phyloP scores from a whole-genome alignment of 2,113 vertebrate genomes.

The Ginglymostoma cirratum region DNA sequence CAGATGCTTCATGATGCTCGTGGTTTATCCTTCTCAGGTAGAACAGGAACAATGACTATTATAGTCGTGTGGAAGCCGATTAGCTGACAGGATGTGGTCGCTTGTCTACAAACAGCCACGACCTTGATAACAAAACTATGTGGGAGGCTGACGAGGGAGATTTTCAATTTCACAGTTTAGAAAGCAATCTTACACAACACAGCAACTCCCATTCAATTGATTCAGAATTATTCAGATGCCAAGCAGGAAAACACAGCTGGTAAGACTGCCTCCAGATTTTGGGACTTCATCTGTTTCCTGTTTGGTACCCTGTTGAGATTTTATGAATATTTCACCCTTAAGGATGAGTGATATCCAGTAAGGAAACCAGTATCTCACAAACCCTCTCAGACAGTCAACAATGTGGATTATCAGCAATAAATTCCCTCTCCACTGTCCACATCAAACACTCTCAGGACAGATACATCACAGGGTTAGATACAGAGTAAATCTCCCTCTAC shows the following conservation, averaged over 20 bases:
- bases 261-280: not conserved
- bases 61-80: not conserved
- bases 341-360: not conserved
- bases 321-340: not conserved
- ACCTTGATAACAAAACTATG: not conserved
- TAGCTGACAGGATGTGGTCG: conserved; percentile 21
- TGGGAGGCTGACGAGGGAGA: not conserved
- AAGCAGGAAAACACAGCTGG: not conserved
- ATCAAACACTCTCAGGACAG: not conserved
- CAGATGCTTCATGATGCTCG: not conserved
- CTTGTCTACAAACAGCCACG: not conserved
- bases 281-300: not conserved
- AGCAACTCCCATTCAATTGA: not conserved
- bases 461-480: not conserved
- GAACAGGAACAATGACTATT: not conserved
- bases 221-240: not conserved
- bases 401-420: not conserved
- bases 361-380: not conserved
- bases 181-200: not conserved
- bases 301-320: not conserved
- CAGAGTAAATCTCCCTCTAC: too few species aligned
- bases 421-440: not conserved
- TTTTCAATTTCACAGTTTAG: not conserved
- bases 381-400: not conserved
- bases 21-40: not conserved